Base-by-base conservation (phyloP, 2,113 vertebrate species). In the Tyrannus savana region DNA sequence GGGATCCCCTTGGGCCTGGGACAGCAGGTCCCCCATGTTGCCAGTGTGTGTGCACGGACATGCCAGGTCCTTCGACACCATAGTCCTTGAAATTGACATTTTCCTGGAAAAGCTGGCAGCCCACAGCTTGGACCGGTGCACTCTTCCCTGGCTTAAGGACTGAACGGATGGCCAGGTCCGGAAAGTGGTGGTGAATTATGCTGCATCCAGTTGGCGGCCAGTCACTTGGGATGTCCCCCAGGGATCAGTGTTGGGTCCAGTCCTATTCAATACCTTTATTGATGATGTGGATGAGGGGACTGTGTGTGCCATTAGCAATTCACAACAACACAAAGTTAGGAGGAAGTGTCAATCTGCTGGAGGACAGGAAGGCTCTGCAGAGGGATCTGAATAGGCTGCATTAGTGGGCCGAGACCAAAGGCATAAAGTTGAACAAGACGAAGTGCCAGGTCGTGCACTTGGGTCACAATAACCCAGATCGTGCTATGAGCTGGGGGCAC, bases 11-110 rank as follows among this genome's bases (percentile, higher is more conserved):
- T 12, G 12, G 14, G 37, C 52, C 19, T 14, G 14, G 6, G 5
- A 3, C 17, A 5, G 14, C 12, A 8, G 10, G 4, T 30, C 14
- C 7, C 28, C 12, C 4, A 13, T 2, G 6, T 37, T 3, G 13
- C 5, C 42, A 12, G 4, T 3, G 46, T 15, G 25, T 18, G 13
- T 0, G 5, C 50, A 16, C 37, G 23, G 30, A 37, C 12, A 5
- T 13, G 33, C 3, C 7, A 2, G 7, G 14, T 4, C 53, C n/a
- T 41, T 60, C 68, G 46, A 47, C 53, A n/a, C 21, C 13, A 12
- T 31, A 13, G 46, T 24, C 46, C 16, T 46, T 19, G 44, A 46
- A 46, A 46, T 46, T 46, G 7, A 62, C 6, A 41, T 12, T 31
- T 11, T 68, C 19, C n/a, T 55, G 39, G n/a, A 35, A 68, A 28